Evolutionary conservation across 2,888 invertebrate species (phyloP).

Genomic region (Acrocyrtus sp.): DNA sequence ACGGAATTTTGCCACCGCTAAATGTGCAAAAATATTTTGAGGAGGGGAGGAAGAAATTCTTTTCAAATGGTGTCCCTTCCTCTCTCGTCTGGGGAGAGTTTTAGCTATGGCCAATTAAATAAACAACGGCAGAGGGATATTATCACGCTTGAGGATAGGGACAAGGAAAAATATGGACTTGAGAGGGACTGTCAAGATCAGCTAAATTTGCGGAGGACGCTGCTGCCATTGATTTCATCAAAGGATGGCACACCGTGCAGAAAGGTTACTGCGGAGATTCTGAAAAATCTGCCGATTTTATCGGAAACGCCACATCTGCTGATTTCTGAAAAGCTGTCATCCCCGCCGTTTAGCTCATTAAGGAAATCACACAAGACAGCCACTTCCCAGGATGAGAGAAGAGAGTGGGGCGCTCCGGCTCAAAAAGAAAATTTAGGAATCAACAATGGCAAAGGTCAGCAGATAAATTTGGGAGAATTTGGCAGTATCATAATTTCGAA

Average conservation of each 20-base stretch:
- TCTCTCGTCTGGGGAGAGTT: background rate
- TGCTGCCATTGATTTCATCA: slow-evolving; percentile 6
- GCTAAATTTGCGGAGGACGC: background rate
- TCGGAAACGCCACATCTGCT: background rate
- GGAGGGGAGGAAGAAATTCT: no score
- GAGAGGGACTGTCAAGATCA: slow-evolving; percentile 6
- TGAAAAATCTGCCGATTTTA: background rate
- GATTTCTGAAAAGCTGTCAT: no score
- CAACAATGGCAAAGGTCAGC: slow-evolving; percentile 23
- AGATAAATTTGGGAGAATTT: background rate
- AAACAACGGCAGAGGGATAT: slow-evolving; percentile 40
- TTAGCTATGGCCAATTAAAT: slow-evolving; percentile 1
- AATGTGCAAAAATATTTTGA: no score
- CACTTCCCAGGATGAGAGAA: background rate
- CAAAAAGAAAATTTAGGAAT: slow-evolving; percentile 17
- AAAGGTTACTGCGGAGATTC: background rate
- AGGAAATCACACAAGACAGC: slow-evolving; percentile 11
- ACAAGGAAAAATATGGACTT: slow-evolving; percentile 24
- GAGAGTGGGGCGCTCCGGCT: background rate
- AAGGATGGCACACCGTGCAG: background rate
- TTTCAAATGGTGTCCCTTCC: background rate
- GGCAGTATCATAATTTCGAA: slow-evolving; percentile 6
- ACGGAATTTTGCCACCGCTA: background rate
- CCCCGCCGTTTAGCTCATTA: slow-evolving; percentile 10
- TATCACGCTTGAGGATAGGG: slow-evolving; percentile 35